Evolutionary conservation across 2,113 vertebrate species (phyloP), one percentile per base, ranked within the genome.

Genomic region (Sitta europaea): DNA sequence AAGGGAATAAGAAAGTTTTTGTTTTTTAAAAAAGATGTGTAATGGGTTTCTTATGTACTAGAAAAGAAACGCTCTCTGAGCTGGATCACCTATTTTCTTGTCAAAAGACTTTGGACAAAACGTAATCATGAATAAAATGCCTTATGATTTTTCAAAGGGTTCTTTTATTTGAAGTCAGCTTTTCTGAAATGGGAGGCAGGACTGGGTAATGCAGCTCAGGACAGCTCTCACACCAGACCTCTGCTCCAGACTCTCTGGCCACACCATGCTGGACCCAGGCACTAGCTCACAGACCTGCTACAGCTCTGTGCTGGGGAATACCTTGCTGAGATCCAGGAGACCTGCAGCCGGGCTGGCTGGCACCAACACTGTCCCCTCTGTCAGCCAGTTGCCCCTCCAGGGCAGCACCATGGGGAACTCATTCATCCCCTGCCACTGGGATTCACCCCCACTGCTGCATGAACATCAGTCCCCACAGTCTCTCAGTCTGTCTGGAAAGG

Each of bases 41-140:
- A 98, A 98, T 98, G 96, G 97, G 97, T 98, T 98, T 98, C 98
- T 95, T 97, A 97, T 98, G 98, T 95, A 96, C 95, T 50, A 91
- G 90, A 90, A 94, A 97, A 97, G 91, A 91, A 97, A 96, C 82
- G 66, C 66, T 86, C 90, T 97, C 97, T 95, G 96, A 96, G 95
- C 96, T 96, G 94, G 77, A 96, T 98, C 97, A 95, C 97, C 97
- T 96, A 98, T 98, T 98, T 98, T 98, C 98, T 97, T 98, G 98
- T 98, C 98, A 98, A 98, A 97, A 97, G 97, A 96, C 94, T 97
- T 94, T 96, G 97, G 97, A 97, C 95, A 95, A 95, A 96, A 96
- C 78, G 94, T 93, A 97, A 98, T 98, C 98, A 98, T 96, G 97
- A 97, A 98, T 96, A 96, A 97, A 98, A 97, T 91, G 75, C 94